Base-by-base conservation (phyloP, 35 echinoderm and acorn worm species). In the Hemicentrotus pulcherrimus region DNA sequence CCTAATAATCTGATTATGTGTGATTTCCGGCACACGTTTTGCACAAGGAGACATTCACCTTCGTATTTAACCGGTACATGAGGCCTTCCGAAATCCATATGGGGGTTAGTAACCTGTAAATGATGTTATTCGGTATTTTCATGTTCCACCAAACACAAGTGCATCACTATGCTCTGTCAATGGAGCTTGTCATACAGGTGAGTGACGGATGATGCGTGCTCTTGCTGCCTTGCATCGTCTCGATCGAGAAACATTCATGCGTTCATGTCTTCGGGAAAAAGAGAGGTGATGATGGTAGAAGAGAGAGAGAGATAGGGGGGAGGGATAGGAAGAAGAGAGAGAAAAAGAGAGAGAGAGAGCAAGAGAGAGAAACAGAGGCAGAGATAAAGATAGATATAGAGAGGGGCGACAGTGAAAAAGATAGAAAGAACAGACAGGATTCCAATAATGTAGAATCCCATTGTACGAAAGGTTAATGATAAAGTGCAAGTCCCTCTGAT, bases 1-100 rank as follows among this genome's bases (percentile, higher is more conserved):
- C 65, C 65, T 78, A 78, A 78, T 78, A 78, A 78, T 78, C 65
- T 78, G 65, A 78, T 78, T 78, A 78, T 28, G 65, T 78, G 65
- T 78, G 19, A 78, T 78, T 78, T 78, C 65, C 65, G 65, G 65
- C 65, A 78, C 65, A 78, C 65, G 65, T 78, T 78, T 78, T 78
- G 24, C 65, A 78, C 65, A 78, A 78, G 65, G 19, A 78, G 65
- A 78, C 65, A 78, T 78, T 78, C 65, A 78, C 65, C 65, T 78
- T 78, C 65, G 65, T 16, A 14, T 59, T 59, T 59, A 59, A 59
- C 52, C 11, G 52, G 52, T 59, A 22, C n/a, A n/a, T 78, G 28
- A 78, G 65, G 24, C 65, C 65, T 28, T 78, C 19, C 4, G 4
- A 78, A 28, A 78, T 78, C 19, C 28, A 78, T 78, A n/a, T 28